These are phyloP conservation scores for Mizuhopecten yessoensis DNA, from an alignment of 1,140 invertebrate genomes.

Conservation along the genomic window DNA sequence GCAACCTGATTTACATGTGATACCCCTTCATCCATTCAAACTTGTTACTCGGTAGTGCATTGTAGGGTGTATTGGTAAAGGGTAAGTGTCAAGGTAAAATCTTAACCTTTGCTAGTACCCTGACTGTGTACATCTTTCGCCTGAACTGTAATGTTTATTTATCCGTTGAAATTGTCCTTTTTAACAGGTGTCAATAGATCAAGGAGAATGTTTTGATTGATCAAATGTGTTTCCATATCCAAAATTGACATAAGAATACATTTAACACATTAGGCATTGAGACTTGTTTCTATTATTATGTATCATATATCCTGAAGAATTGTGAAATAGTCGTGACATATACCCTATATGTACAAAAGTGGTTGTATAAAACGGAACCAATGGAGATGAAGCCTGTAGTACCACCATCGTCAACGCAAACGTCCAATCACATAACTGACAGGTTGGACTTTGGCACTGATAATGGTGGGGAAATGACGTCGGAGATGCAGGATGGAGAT, in stretches of 20 bases:
- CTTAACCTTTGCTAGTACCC: conserved; percentile 26
- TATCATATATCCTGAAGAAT: not conserved
- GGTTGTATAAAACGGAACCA: not conserved
- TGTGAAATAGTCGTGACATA: not conserved
- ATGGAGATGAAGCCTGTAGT: not conserved
- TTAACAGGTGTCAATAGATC: too few relatives aligned
- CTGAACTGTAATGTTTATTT: not conserved
- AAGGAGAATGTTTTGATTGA: too few relatives aligned
- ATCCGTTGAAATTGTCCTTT: not conserved
- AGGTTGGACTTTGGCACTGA: conserved; percentile 68
- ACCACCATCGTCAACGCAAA: conserved; percentile 67
- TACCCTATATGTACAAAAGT: not conserved
- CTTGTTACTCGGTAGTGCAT: not conserved
- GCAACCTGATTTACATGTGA: not conserved
- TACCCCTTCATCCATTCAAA: not conserved
- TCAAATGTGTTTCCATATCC: not conserved
- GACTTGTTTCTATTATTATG: conserved; percentile 10
- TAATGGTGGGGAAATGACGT: conserved; percentile 61
- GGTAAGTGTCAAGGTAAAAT: not conserved
- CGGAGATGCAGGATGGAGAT: conserved; percentile 47
- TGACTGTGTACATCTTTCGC: conserved; percentile 15
- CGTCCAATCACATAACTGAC: conserved; percentile 67
- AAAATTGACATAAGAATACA: not conserved
- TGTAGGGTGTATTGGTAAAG: conserved; percentile 14
- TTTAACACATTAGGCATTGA: not conserved